phyloP scores from a whole-genome alignment of 2,888 invertebrate species.

The Cheilosia vernalis region DNA sequence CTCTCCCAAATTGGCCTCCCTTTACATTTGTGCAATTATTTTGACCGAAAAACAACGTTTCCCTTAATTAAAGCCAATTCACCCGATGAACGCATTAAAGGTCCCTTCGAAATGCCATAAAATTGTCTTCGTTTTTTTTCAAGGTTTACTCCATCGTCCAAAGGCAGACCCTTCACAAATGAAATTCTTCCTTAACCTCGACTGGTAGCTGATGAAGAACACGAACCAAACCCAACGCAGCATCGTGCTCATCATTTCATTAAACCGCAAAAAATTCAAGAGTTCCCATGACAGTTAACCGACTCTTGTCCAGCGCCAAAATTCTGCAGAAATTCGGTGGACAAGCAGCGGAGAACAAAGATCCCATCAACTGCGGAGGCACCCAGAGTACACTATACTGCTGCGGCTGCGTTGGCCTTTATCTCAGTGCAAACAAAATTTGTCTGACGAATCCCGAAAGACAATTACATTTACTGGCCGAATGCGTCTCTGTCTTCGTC shows the following conservation, averaged over 20 bases:
- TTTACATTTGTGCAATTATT: conserved; percentile 13
- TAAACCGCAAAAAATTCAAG: conserved; percentile 33
- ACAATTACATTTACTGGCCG: conserved; percentile 27
- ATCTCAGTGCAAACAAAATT: conserved; percentile 48
- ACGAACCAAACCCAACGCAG: conserved; percentile 12
- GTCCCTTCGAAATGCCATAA: conserved; percentile 22
- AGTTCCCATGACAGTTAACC: conserved; percentile 50
- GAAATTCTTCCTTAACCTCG: background rate
- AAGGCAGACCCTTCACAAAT: conserved; percentile 6
- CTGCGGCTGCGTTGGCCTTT: conserved; percentile 5
- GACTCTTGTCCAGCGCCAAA: conserved; percentile 26
- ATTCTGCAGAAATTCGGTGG: conserved; percentile 31
- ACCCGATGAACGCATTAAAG: background rate
- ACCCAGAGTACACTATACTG: background rate
- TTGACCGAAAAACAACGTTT: conserved; percentile 14
- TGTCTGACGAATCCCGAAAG: conserved; percentile 36
- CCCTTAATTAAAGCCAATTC: conserved; percentile 27
- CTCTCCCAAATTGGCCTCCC: no score
- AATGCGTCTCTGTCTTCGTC: conserved; percentile 20
- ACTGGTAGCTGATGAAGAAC: conserved; percentile 29
- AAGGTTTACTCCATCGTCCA: background rate
- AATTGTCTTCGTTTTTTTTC: conserved; percentile 4
- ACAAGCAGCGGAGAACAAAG: conserved; percentile 5
- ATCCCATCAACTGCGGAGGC: background rate
- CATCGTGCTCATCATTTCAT: conserved; percentile 52